Percentiles rank a stretch among this genome's conserved stretches.
Conservation (phyloP, 2,888 invertebrate genomes). For the Lasioglossum pauxillum region DNA sequence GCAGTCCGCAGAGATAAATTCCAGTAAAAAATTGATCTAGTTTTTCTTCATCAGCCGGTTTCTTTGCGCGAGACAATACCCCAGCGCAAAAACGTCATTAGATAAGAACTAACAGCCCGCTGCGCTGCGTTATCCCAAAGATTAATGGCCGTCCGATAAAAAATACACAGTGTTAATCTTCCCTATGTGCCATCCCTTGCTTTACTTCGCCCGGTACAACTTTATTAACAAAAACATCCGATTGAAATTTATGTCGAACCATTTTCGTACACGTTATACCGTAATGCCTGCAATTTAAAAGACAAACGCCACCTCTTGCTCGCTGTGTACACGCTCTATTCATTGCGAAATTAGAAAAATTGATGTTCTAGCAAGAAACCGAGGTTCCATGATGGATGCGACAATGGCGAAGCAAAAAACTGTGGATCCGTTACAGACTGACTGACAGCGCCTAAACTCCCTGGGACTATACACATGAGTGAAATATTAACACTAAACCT, state of each 20-base stretch:
- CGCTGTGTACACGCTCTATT: not conserved
- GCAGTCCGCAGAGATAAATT: not conserved
- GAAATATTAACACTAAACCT: not conserved
- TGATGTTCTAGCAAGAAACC: not conserved
- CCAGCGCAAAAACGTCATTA: not conserved
- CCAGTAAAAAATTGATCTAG: not conserved
- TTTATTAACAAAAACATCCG: slow-evolving; percentile 42
- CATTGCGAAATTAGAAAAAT: slow-evolving; percentile 17
- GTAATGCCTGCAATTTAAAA: slow-evolving; percentile 30
- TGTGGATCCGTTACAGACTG: too few relatives aligned
- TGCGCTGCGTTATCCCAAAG: slow-evolving; percentile 6
- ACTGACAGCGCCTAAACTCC: not conserved
- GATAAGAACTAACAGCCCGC: slow-evolving; percentile 1
- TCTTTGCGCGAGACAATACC: not conserved
- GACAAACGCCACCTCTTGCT: slow-evolving; percentile 4
- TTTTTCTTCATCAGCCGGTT: slow-evolving; percentile 8
- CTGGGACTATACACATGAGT: not conserved
- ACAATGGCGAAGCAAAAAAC: not conserved
- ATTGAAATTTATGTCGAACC: slow-evolving; percentile 34
- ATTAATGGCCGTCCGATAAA: slow-evolving; percentile 28
- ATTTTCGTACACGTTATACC: slow-evolving; percentile 19
- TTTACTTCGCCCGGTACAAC: not conserved
- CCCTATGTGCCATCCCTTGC: not conserved
- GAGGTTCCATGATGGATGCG: not conserved
- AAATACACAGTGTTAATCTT: slow-evolving; percentile 27